Base-by-base conservation (phyloP, 2,888 invertebrate genomes). In the Pomacea canaliculata region DNA sequence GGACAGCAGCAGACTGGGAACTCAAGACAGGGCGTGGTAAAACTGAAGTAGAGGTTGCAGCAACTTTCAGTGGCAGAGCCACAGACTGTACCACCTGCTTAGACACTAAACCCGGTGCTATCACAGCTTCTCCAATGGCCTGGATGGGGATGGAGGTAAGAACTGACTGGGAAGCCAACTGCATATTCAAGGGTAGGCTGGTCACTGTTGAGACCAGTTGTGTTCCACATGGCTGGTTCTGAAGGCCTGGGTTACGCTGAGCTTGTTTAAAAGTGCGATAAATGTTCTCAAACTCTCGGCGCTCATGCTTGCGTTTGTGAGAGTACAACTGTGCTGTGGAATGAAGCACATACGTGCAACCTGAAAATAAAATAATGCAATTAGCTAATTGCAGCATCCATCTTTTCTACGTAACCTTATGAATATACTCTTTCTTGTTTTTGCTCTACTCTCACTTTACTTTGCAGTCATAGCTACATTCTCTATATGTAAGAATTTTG, bases 251-350 rank as follows among this genome's bases (percentile, higher is more conserved):
- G 18, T 23, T 49, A 19, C 70, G 72, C 65, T 73, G 70, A 18
- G 70, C 27, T 80, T 94, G 90, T 90, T 94, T 94, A 91, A 94
- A 95, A 90, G 94, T 95, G 90, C 96, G 93, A 91, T 96, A 96
- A 10, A 95, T 96, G 90, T 96, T 93, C 89, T 98, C 98, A 59
- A 89, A 90, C 79, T 89, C 89, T 13, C 88, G 82, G 10, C 98
- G 94, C 91, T 99, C 98, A 91, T 99, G 99, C 89, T 98, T 98
- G 76, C 98, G 94, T 92, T 98, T 98, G 91, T 99, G 99, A 16
- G 98, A 97, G 91, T 97, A 96, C 83, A 99, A 94, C 91, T 99
- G 98, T 72, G 97, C 97, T 89, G 97, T 97, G 60, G 97, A 97
- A 90, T 99, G 98, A 80, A 99, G 93, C 7, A 99, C 98, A 90